Evolutionary conservation across 1,140 invertebrate species (phyloP).

Genomic region (Drosophila kohkoa): DNA sequence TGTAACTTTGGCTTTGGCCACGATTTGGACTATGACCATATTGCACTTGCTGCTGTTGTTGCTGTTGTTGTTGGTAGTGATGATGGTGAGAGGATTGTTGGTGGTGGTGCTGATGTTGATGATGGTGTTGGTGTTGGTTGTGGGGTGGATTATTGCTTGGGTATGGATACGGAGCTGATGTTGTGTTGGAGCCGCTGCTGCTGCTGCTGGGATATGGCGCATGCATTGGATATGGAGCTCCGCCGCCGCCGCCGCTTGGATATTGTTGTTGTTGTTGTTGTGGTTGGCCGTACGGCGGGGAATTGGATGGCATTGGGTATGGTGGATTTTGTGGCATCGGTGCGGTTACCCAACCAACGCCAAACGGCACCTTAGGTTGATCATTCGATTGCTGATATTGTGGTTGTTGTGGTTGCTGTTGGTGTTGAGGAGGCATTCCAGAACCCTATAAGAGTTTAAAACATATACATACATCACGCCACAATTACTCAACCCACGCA

Average conservation of each 20-base stretch:
- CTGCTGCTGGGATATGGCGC: slow-evolving; percentile 47
- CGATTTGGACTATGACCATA: not conserved
- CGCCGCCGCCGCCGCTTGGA: slow-evolving; percentile 34
- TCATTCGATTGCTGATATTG: slow-evolving; percentile 45
- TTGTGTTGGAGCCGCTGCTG: not conserved
- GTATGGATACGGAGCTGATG: slow-evolving; percentile 53
- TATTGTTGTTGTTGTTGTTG: slow-evolving; percentile 34
- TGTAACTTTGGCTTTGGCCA: slow-evolving; percentile 26
- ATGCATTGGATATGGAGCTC: slow-evolving; percentile 44
- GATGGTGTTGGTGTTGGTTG: not conserved
- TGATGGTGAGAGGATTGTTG: not conserved
- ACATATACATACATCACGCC: slow-evolving; percentile 17
- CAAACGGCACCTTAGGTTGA: slow-evolving; percentile 69
- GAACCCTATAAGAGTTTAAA: slow-evolving; percentile 78
- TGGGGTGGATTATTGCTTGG: slow-evolving; percentile 26
- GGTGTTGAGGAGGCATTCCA: slow-evolving; percentile 74
- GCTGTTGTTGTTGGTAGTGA: not conserved
- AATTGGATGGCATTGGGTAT: slow-evolving; percentile 44
- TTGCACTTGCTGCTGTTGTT: slow-evolving; percentile 22
- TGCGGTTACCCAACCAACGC: slow-evolving; percentile 74
- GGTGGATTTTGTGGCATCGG: slow-evolving; percentile 66
- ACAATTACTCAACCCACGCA: not conserved
- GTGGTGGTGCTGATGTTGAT: slow-evolving; percentile 15
- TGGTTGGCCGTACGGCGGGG: slow-evolving; percentile 27
- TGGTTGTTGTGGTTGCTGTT: slow-evolving; percentile 40